These are phyloP conservation scores for Tridacna crocea DNA, from an alignment of 2,888 invertebrate genomes.

Conservation along the genomic window DNA sequence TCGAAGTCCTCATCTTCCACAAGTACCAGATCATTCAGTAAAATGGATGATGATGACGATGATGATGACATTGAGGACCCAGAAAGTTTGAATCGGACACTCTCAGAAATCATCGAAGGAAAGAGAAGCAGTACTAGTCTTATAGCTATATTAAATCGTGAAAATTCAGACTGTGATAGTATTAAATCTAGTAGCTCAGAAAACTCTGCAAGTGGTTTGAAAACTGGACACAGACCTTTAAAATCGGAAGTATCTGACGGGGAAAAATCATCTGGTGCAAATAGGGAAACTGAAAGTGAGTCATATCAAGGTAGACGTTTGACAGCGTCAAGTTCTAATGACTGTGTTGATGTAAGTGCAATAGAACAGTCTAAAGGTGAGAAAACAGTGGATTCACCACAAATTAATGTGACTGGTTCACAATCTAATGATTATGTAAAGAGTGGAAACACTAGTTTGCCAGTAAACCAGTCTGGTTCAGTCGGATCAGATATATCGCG, in stretches of 20 bases:
- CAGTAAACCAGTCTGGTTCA: slow-evolving; percentile 21
- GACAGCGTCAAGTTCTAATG: neutral
- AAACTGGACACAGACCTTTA: neutral
- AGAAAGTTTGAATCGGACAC: slow-evolving; percentile 76
- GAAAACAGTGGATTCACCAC: slow-evolving; percentile 25
- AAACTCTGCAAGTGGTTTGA: slow-evolving; percentile 30
- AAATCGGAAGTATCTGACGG: neutral
- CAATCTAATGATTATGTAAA: slow-evolving; percentile 10
- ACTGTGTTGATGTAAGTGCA: slow-evolving; percentile 39
- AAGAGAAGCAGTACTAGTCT: slow-evolving; percentile 62
- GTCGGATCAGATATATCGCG: neutral
- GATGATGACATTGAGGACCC: slow-evolving; percentile 76
- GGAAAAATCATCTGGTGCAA: slow-evolving; percentile 15
- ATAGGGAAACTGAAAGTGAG: neutral
- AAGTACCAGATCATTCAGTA: slow-evolving; percentile 36
- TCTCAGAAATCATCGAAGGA: slow-evolving; percentile 79
- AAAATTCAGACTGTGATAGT: slow-evolving; percentile 62
- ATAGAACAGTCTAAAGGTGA: slow-evolving; percentile 39
- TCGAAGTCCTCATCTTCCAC: slow-evolving; percentile 57
- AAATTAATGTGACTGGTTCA: slow-evolving; percentile 34
- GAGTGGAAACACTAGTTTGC: neutral
- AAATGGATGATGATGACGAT: slow-evolving; percentile 69
- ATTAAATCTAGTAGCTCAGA: slow-evolving; percentile 59
- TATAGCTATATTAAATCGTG: slow-evolving; percentile 56
- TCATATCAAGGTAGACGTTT: neutral